Conservation (phyloP, 2,113 vertebrate species). For the Tachysurus vachellii region DNA sequence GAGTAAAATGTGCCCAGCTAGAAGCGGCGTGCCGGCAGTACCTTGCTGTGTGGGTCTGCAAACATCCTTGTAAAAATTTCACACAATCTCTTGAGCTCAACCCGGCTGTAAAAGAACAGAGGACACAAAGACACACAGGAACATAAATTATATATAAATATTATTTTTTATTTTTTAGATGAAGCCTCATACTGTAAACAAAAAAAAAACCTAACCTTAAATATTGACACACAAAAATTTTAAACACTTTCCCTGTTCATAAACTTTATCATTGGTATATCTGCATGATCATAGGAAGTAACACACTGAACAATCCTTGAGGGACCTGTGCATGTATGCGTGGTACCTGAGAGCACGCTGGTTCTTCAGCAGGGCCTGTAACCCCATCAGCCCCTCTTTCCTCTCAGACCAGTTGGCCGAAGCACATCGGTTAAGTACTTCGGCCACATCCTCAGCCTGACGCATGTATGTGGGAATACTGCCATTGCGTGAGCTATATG, state of each 20-base stretch:
- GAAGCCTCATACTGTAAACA: background rate
- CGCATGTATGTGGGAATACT: slow-evolving; percentile 95
- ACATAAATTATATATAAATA: background rate
- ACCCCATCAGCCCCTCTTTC: slow-evolving; percentile 91
- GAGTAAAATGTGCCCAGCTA: slow-evolving; percentile 17
- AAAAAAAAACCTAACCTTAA: background rate
- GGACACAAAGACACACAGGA: background rate
- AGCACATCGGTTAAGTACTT: slow-evolving; percentile 94
- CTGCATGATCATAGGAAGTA: background rate
- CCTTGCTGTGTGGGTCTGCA: slow-evolving; percentile 98
- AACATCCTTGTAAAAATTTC: slow-evolving; percentile 99
- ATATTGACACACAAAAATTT: background rate
- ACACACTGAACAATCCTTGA: background rate
- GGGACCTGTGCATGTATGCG: background rate
- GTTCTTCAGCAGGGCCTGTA: slow-evolving; percentile 91
- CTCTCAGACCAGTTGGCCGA: slow-evolving; percentile 97
- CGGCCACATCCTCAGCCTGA: slow-evolving; percentile 94
- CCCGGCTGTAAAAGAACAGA: slow-evolving; percentile 77
- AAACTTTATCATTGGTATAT: background rate
- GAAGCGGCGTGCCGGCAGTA: slow-evolving; percentile 64
- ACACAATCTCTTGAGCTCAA: slow-evolving; percentile 96
- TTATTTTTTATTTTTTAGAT: background rate
- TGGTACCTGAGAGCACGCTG: slow-evolving; percentile 90
- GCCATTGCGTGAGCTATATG: slow-evolving; percentile 93
- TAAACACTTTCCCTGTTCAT: background rate